Conservation (phyloP, 2,888 invertebrate genomes). For the Aricia artaxerxes region DNA sequence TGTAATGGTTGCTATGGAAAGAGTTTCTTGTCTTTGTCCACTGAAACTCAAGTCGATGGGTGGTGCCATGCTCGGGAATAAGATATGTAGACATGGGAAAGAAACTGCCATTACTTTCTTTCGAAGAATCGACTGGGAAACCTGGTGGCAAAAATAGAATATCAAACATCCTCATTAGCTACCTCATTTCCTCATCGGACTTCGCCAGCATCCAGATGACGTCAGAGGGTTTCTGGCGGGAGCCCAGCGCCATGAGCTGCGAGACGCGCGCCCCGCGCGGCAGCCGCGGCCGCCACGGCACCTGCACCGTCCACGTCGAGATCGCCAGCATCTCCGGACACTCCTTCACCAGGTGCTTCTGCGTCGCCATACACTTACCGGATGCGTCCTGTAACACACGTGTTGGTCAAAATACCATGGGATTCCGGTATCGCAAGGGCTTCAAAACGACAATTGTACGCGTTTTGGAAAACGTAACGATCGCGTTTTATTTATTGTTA, state of each 20-base stretch:
- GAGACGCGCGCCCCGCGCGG: constrained; percentile 85
- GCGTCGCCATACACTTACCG: constrained; percentile 74
- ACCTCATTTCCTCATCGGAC: constrained; percentile 89
- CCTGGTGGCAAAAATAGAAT: too few species aligned
- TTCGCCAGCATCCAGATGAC: constrained; percentile 91
- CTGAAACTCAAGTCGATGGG: too few species aligned
- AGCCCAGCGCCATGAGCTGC: constrained; percentile 89
- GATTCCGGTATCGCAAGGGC: neutral
- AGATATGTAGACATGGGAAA: too few species aligned
- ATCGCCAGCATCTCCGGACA: constrained; percentile 90
- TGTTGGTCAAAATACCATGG: neutral
- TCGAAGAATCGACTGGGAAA: too few species aligned
- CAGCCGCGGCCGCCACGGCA: constrained; percentile 86
- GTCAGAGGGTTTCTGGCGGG: constrained; percentile 83
- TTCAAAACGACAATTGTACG: too few species aligned
- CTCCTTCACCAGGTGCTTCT: constrained; percentile 85
- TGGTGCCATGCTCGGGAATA: too few species aligned
- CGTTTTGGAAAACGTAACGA: too few species aligned
- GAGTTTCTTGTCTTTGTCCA: too few species aligned
- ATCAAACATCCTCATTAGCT: constrained; percentile 52
- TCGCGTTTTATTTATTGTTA: too few species aligned
- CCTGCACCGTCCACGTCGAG: constrained; percentile 89
- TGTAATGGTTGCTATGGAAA: too few species aligned
- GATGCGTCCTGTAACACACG: constrained; percentile 63
- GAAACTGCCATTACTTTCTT: too few species aligned